Conservation (phyloP, 2,888 invertebrate species). For the Eristalinus aeneus region DNA sequence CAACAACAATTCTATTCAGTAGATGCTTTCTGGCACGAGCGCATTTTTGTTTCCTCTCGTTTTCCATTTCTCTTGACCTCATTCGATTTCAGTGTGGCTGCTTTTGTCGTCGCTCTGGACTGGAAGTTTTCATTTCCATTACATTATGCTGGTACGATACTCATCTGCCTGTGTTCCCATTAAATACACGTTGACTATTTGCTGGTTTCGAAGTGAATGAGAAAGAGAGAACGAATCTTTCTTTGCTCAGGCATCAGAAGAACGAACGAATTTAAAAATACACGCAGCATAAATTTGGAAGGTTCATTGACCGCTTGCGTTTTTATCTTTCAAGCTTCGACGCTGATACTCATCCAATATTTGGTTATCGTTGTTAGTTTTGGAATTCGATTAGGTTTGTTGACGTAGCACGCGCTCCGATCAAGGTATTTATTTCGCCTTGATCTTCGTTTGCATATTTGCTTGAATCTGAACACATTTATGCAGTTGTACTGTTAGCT, state of each 20-base stretch:
- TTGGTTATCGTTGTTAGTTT: conserved; percentile 1
- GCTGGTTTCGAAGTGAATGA: neutral
- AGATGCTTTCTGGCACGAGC: conserved; percentile 11
- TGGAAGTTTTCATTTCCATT: conserved; percentile 22
- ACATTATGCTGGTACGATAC: conserved; percentile 6
- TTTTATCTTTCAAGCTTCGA: conserved; percentile 16
- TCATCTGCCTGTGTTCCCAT: conserved; percentile 29
- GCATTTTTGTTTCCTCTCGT: conserved; percentile 43
- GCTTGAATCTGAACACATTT: neutral
- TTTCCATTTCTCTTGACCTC: conserved; percentile 66
- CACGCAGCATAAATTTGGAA: conserved; percentile 37
- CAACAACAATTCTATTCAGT: conserved; percentile 5
- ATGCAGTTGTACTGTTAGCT: neutral
- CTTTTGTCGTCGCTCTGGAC: conserved; percentile 17
- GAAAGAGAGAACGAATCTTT: neutral
- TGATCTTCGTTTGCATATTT: neutral
- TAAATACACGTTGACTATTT: conserved; percentile 14
- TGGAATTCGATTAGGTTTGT: conserved; percentile 17
- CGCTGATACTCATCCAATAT: conserved; percentile 11
- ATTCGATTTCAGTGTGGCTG: conserved; percentile 49
- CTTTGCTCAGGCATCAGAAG: conserved; percentile 10
- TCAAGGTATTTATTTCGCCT: neutral
- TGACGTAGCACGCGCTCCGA: neutral
- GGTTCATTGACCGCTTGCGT: conserved; percentile 35
- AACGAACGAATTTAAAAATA: conserved; percentile 36